Conservation (phyloP, 1,140 invertebrate genomes). For the Zaprionus inermis region DNA sequence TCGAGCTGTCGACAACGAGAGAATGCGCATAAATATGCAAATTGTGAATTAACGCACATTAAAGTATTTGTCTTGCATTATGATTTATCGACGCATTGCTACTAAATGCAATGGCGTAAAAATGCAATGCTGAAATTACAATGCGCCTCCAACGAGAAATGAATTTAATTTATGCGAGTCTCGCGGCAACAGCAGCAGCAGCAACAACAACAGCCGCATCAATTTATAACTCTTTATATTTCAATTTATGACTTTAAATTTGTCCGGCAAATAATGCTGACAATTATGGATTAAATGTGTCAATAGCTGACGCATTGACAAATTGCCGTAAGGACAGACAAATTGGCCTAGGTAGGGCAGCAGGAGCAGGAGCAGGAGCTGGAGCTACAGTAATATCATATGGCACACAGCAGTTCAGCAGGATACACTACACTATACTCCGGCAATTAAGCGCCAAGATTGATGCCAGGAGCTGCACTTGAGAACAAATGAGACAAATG, state of each 20-base stretch:
- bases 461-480: slow-evolving; percentile 24
- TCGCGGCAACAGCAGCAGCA: background rate
- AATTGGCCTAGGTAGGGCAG: slow-evolving; percentile 33
- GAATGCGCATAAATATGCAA: slow-evolving; percentile 58
- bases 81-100: slow-evolving; percentile 48
- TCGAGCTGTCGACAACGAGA: slow-evolving; percentile 33
- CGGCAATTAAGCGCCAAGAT: slow-evolving; percentile 40
- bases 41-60: slow-evolving; percentile 71
- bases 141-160: slow-evolving; percentile 29
- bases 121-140: slow-evolving; percentile 49
- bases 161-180: slow-evolving; percentile 30
- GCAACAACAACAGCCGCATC: background rate
- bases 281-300: slow-evolving; percentile 82
- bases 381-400: slow-evolving; percentile 13
- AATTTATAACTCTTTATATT: slow-evolving; percentile 69
- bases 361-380: background rate
- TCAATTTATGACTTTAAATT: slow-evolving; percentile 78
- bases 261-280: slow-evolving; percentile 74
- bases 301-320: slow-evolving; percentile 72
- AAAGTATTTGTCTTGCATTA: slow-evolving; percentile 69
- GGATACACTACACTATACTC: background rate
- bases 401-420: background rate
- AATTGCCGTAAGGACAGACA: slow-evolving; percentile 49
- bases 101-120: slow-evolving; percentile 25
- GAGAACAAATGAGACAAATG: slow-evolving; percentile 27